These are phyloP conservation scores for Sylvicola fuscatus DNA, from an alignment of 2,888 invertebrate genomes.

Conservation along the genomic window DNA sequence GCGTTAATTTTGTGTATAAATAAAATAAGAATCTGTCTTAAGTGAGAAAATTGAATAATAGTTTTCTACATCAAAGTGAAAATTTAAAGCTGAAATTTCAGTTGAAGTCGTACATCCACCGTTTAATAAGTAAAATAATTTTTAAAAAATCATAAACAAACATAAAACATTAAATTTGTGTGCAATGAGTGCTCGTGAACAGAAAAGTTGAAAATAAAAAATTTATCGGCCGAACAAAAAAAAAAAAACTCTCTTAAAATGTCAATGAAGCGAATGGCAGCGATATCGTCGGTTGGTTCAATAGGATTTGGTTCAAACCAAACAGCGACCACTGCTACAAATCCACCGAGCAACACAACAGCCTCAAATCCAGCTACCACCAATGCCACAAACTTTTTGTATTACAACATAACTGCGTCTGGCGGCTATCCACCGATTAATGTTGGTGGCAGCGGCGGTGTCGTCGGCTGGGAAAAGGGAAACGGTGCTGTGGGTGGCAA, in stretches of 20 bases:
- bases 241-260: slow-evolving; percentile 19
- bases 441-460: slow-evolving; percentile 1
- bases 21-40: too few relatives aligned
- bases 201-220: background rate
- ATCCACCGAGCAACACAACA: slow-evolving; percentile 8
- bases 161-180: too few relatives aligned
- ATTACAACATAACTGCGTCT: too few relatives aligned
- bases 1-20: too few relatives aligned
- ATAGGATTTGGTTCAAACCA: slow-evolving; percentile 17
- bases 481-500: slow-evolving; percentile 23
- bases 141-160: too few relatives aligned
- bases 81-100: too few relatives aligned
- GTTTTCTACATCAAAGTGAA: too few relatives aligned
- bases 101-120: too few relatives aligned
- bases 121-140: too few relatives aligned
- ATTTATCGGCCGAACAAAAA: slow-evolving; percentile 1
- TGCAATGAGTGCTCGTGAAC: too few relatives aligned
- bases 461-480: slow-evolving; percentile 17
- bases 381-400: too few relatives aligned
- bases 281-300: slow-evolving; percentile 12
- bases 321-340: slow-evolving; percentile 16
- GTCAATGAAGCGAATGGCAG: slow-evolving; percentile 44
- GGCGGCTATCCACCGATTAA: background rate
- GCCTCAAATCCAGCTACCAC: slow-evolving; percentile 6
- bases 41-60: too few relatives aligned